phyloP scores from a whole-genome alignment of 2,888 invertebrate species.

The Hartigia nigra region DNA sequence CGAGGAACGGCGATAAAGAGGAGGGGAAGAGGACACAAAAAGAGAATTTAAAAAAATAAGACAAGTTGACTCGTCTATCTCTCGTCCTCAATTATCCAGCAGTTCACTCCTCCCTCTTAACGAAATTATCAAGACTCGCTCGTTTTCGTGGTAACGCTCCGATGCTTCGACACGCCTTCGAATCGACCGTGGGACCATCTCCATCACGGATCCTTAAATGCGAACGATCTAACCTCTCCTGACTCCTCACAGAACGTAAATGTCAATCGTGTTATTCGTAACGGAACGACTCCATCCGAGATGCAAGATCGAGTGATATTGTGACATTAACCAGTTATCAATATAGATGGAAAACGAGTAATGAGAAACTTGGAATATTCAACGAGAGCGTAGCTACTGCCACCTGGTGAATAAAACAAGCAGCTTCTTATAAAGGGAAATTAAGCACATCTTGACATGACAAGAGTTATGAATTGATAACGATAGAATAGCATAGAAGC shows the following conservation, averaged over 20 bases:
- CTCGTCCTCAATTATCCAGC: neutral
- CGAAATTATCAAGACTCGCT: neutral
- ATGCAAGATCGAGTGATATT: neutral
- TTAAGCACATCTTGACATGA: neutral
- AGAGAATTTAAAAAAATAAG: neutral
- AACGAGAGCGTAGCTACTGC: neutral
- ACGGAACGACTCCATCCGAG: neutral
- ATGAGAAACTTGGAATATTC: neutral
- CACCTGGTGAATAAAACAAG: neutral
- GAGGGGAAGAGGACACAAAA: neutral
- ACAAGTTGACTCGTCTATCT: neutral
- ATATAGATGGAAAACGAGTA: neutral
- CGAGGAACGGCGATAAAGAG: neutral
- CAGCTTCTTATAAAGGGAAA: neutral
- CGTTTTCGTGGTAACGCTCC: neutral
- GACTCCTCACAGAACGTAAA: neutral
- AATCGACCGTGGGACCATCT: neutral
- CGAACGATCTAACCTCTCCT: neutral
- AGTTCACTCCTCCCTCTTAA: neutral
- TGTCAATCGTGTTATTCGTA: neutral
- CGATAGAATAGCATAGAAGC: neutral
- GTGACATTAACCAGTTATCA: neutral
- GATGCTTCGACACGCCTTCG: neutral
- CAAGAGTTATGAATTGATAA: neutral
- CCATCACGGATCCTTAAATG: neutral